A percentile compares a stretch with the other conserved stretches of the same genome.
phyloP scores from a whole-genome alignment of 2,888 invertebrate species.

The Cheilosia impressa region DNA sequence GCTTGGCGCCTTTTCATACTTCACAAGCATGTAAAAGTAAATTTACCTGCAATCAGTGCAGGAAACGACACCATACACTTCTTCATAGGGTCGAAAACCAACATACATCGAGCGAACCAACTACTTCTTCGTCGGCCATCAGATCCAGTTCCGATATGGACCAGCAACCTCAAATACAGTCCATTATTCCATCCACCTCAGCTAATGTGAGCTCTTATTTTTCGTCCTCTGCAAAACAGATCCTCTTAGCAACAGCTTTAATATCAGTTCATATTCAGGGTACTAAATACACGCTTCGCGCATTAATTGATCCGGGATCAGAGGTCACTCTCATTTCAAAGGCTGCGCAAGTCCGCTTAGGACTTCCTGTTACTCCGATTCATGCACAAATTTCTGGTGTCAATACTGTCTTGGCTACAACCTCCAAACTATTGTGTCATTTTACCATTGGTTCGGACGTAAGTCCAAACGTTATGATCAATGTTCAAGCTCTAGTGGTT shows the following conservation, averaged over 20 bases:
- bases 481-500: slow-evolving; percentile 4
- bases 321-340: slow-evolving; percentile 27
- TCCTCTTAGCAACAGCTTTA: slow-evolving; percentile 14
- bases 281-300: neutral
- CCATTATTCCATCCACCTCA: neutral
- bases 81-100: slow-evolving; percentile 5
- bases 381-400: slow-evolving; percentile 31
- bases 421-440: slow-evolving; percentile 8
- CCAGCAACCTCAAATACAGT: neutral
- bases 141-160: neutral
- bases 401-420: slow-evolving; percentile 1
- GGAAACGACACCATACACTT: slow-evolving; percentile 22
- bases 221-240: neutral
- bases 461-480: neutral
- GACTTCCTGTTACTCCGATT: slow-evolving; percentile 3
- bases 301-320: slow-evolving; percentile 25
- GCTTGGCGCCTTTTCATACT: slow-evolving; percentile 10
- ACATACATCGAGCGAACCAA: neutral
- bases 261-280: neutral
- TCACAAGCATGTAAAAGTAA: slow-evolving; percentile 26
- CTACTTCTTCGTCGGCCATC: neutral
- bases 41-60: slow-evolving; percentile 19
- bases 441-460: neutral
- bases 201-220: neutral
- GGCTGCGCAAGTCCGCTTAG: slow-evolving; percentile 10